Evolutionary conservation across 2,888 invertebrate species (phyloP), one percentile per base, ranked within the genome.

Genomic region (Dryomyza anilis): DNA sequence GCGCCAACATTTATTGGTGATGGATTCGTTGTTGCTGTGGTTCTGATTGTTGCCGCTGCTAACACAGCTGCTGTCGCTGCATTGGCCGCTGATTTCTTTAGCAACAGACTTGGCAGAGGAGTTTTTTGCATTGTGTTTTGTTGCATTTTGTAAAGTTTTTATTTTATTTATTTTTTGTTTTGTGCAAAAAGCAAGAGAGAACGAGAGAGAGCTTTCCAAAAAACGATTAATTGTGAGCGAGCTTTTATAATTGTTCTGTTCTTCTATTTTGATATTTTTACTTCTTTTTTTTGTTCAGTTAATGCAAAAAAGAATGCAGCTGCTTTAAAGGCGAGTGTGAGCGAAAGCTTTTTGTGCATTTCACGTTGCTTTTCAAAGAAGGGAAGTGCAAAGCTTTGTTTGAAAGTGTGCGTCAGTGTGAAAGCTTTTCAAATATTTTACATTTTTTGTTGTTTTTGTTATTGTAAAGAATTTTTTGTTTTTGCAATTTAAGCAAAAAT

Each of bases 31-130:
- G 33, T 19, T 48, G 30, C 36, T 23, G 16, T 33, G n/a, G 14
- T 52, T 25, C 23, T 19, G 16, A 55, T 29, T 58, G 53, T 39
- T 43, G 29, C 21, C 56, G 30, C 23, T 48, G 61, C 27, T 57
- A 29, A 16, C 14, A 30, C 57, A 58, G 39, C 36, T 57, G 25
- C 39, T 14, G 21, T 21, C 19, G 39, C 39, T 14, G 55, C 29
- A 16, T 48, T n/a, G 21, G 50, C 23, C 16, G 56, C 36, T 7
- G 29, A 29, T 30, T 59, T 59, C 33, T 48, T 48, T 5, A 48
- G 30, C 23, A 62, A 62, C 30, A 64, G 48, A 19, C 59, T 45
- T 12, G 61, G 64, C 48, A 63, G 63, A 29, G 60, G 56, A 45
- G 19, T 19, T 58, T 63, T 57, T 25, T 33, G 30, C 29, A 23